Evolutionary conservation across 2,888 invertebrate species (phyloP), one percentile per base, ranked within the genome.

Genomic region (Branchipolynoe longqiensis): DNA sequence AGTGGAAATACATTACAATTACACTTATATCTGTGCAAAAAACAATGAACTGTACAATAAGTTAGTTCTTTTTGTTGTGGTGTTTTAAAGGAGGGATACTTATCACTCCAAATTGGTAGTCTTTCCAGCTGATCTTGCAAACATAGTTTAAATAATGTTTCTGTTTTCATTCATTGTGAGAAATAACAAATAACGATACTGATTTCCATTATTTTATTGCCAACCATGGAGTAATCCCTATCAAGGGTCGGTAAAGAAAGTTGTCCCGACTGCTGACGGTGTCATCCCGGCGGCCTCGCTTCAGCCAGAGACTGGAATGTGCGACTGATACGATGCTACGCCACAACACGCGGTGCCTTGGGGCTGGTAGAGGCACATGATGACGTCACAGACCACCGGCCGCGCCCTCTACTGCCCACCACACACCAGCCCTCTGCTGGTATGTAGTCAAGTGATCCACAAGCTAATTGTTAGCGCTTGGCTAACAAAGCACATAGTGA

Each of bases 151-250:
- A n/a, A n/a, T n/a, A n/a, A n/a, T n/a, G n/a, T n/a, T n/a, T n/a
- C n/a, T n/a, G n/a, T n/a, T n/a, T n/a, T n/a, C n/a, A n/a, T n/a
- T n/a, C n/a, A n/a, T n/a, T n/a, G n/a, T n/a, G n/a, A n/a, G n/a
- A n/a, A 28, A 28, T 31, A 62, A 25, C 2, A 25, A 1, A 28
- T 31, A 56, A 31, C 31, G 62, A 25, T 28, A n/a, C 48, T 78
- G 78, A 78, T 78, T 78, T 78, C 41, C 78, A 78, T 48, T 48
- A 78, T 78, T 78, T 78, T 48, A 48, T 78, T 78, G 78, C 78
- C 78, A 78, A 78, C 78, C 78, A 41, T 54, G 78, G 78, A 78
- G 78, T 54, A 31, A 48, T 41, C 31, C 78, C 78, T 28, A 28
- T 48, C 78, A 48, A 78, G 78, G 41, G 78, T 78, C 31, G 31